Base-by-base conservation (phyloP, 2,888 invertebrate species). In the Amblyteles armatorius region DNA sequence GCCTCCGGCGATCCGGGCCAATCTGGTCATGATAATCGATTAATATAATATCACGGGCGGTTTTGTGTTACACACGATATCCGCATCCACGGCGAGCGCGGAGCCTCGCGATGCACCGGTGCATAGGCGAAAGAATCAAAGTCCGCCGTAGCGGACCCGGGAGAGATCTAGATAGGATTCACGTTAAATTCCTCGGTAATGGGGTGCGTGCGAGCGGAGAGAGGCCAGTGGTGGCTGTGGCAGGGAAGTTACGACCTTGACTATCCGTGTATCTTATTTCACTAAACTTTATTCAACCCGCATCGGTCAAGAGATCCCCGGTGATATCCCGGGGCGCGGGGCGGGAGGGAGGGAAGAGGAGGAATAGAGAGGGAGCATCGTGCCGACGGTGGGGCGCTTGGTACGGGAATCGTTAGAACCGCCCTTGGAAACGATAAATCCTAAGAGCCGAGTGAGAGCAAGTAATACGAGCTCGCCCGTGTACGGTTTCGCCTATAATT, bases 401-500 rank as follows among this genome's bases (percentile, higher is more conserved):
- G 44, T 55, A 71, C 33, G 5, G 29, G 79, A 83, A 87, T 87
- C 85, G 87, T 87, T 88, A 88, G 87, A 84, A 86, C 86, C 87
- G 77, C 87, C 85, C 85, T 87, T 84, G 83, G 79, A 74, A 84
- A 81, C 82, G 83, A 87, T 87, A 87, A 85, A 88, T 86, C 83
- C 77, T 63, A 55, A 69, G 77, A 71, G 44, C 65, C 60, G 82
- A 80, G 74, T 65, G 74, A 79, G 77, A 79, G 72, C 86, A 87
- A 88, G 89, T 92, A 92, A 91, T 91, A 91, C 91, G 89, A 87
- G 86, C 89, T 87, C 88, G 84, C 88, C 86, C 87, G 89, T 91
- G 89, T 92, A 91, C 87, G 89, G 88, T 91, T 92, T 91, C 92
- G 88, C 88, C 88, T 90, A 88, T 92, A 92, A 91, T 90, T 90